These are phyloP conservation scores for Mormyrops boulengeri DNA, from an alignment of 2,797 vertebrate genomes.

Conservation along the genomic window DNA sequence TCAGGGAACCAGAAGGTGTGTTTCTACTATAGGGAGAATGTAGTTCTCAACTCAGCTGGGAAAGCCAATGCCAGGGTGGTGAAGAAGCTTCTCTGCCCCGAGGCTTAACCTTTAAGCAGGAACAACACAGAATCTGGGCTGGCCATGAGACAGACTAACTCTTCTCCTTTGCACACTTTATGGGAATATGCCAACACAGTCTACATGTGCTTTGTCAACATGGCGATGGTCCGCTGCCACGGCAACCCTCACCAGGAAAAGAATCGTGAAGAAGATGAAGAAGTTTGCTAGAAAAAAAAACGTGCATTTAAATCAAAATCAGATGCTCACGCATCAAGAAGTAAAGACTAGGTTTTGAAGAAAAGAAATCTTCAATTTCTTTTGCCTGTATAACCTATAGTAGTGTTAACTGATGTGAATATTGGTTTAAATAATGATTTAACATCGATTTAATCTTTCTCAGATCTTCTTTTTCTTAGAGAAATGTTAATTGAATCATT, in stretches of 20 bases:
- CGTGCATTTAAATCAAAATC: not conserved
- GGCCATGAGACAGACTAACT: not conserved
- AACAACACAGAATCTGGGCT: not conserved
- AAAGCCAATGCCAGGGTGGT: not conserved
- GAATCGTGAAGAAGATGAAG: not conserved
- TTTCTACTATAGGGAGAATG: not conserved
- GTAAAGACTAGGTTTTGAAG: not conserved
- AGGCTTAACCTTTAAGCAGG: not conserved
- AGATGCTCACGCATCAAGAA: not conserved
- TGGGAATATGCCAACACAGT: not conserved
- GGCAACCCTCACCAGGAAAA: not conserved
- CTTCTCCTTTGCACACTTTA: not conserved
- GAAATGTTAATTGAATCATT: conserved; percentile 49
- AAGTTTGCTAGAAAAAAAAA: not conserved
- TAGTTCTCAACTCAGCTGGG: not conserved
- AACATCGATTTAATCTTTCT: conserved; percentile 19
- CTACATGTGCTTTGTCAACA: not conserved
- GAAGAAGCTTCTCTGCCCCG: not conserved
- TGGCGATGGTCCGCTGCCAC: not conserved
- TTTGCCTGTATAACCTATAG: not conserved
- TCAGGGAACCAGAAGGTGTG: not conserved
- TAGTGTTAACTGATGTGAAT: not conserved
- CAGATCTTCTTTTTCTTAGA: conserved; percentile 32
- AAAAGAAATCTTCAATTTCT: not conserved
- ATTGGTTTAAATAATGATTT: conserved; percentile 1